Evolutionary conservation across 2,888 invertebrate species (phyloP).

Genomic region (Anthophora plumipes): DNA sequence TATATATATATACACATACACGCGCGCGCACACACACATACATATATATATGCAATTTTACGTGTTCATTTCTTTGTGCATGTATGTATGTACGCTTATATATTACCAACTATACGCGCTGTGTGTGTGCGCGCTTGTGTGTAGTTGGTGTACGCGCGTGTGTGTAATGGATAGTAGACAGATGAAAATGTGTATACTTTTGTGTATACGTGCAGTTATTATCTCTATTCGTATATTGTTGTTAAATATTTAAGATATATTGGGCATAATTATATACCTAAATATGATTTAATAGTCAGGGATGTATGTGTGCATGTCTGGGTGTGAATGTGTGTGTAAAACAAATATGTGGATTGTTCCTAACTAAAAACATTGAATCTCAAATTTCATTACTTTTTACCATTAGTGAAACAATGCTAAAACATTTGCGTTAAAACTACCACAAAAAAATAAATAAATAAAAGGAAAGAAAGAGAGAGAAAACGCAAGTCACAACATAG

Average conservation of each 20-base stretch:
- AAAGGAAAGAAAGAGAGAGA: slow-evolving; percentile 77
- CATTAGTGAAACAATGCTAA: slow-evolving; percentile 54
- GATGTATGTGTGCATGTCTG: slow-evolving; percentile 67
- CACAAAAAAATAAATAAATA: slow-evolving; percentile 63
- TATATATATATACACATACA: background rate
- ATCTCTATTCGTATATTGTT: slow-evolving; percentile 30
- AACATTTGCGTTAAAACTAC: slow-evolving; percentile 57
- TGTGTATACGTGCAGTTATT: slow-evolving; percentile 9
- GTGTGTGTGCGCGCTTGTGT: background rate
- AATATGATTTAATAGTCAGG: slow-evolving; percentile 82
- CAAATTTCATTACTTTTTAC: slow-evolving; percentile 31
- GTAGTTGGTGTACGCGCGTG: background rate
- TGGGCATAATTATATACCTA: slow-evolving; percentile 79
- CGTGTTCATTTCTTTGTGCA: too few relatives aligned
- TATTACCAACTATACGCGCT: background rate
- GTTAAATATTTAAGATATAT: slow-evolving; percentile 73
- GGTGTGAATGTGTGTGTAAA: slow-evolving; percentile 39
- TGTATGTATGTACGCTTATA: background rate
- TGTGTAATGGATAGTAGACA: background rate
- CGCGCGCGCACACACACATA: background rate
- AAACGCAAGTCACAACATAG: slow-evolving; percentile 79
- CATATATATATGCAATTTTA: background rate
- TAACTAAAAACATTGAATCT: slow-evolving; percentile 49
- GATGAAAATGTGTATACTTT: background rate
- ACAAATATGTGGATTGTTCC: slow-evolving; percentile 81